Base-by-base conservation (phyloP, 2,797 vertebrate species). In the Brotula barbata region DNA sequence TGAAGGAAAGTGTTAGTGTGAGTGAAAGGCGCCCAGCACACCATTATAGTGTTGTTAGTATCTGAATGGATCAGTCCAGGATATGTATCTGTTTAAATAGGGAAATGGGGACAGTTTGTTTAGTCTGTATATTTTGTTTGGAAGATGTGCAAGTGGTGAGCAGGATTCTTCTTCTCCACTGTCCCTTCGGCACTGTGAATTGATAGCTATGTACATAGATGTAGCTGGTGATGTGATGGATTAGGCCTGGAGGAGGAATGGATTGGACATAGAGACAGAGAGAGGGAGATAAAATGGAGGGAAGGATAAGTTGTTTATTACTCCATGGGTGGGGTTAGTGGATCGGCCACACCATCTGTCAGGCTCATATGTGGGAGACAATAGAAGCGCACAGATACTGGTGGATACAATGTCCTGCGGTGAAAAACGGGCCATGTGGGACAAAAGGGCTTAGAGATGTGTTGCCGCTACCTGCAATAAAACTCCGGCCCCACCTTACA, bases 271-370 rank as follows among this genome's bases (percentile, higher is more conserved):
- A 53, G 55, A n/a, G 52, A 64, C 51, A 10, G 3, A 70, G 54
- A 41, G 50, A 51, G 58, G 60, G 54, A 37, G 53, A 48, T 60
- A 31, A 28, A 42, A 21, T 46, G 42, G 39, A 53, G 22, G 45
- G 61, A 63, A 63, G 57, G 73, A 67, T 82, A 77, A 80, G 84
- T 80, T 88, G 86, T 89, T 88, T 89, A 86, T 82, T 77, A 44
- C 64, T 77, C 78, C 46, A 52, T 76, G 81, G 84, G 83, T 64
- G 77, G 76, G 79, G 77, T 72, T 65, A 74, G 67, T 64, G 43
- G 41, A 60, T 51, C 57, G 66, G 68, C 56, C 41, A 6, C 15
- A 71, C 86, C 89, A 89, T 90, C 88, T 90, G 88, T 69, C 77
- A n/a, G 43, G 44, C 49, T 58, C 45, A 51, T 64, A 16, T 50